A percentile compares a stretch with the other conserved stretches of the same genome.
These are phyloP conservation scores for Mythimna loreyi DNA, from an alignment of 2,888 invertebrate species.

Conservation along the genomic window DNA sequence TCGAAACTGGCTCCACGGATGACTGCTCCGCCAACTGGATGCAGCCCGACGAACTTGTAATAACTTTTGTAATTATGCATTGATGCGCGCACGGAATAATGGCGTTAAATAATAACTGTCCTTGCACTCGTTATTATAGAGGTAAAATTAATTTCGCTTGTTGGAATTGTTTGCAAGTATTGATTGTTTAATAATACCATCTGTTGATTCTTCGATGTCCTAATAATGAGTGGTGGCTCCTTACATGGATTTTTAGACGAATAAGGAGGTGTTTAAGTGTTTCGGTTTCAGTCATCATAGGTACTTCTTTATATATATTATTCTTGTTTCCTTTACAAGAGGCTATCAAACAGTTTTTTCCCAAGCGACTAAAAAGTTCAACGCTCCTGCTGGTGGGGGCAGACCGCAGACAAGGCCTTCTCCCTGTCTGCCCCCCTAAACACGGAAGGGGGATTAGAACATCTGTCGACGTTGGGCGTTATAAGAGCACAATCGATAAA, in stretches of 20 bases:
- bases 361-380: slow-evolving; percentile 12
- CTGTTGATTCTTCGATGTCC: slow-evolving; percentile 14
- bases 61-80: slow-evolving; percentile 46
- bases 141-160: slow-evolving; percentile 29
- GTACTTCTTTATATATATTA: slow-evolving; percentile 1
- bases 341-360: neutral
- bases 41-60: slow-evolving; percentile 42
- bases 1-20: slow-evolving; percentile 62
- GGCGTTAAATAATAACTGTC: slow-evolving; percentile 46
- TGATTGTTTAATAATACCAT: slow-evolving; percentile 6
- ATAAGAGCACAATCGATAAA: neutral
- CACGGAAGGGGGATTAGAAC: slow-evolving; percentile 5
- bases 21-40: slow-evolving; percentile 48
- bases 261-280: slow-evolving; percentile 6
- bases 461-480: slow-evolving; percentile 3
- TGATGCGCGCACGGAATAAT: slow-evolving; percentile 53
- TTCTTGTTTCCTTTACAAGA: neutral
- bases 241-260: slow-evolving; percentile 10
- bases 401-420: slow-evolving; percentile 21
- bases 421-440: slow-evolving; percentile 36
- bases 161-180: slow-evolving; percentile 12
- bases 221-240: slow-evolving; percentile 18
- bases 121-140: slow-evolving; percentile 22
- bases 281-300: neutral
- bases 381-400: slow-evolving; percentile 15